A percentile compares a stretch with the other conserved stretches of the same genome.
phyloP scores from a whole-genome alignment of 2,113 vertebrate genomes.

The Thamnophis sirtalis region DNA sequence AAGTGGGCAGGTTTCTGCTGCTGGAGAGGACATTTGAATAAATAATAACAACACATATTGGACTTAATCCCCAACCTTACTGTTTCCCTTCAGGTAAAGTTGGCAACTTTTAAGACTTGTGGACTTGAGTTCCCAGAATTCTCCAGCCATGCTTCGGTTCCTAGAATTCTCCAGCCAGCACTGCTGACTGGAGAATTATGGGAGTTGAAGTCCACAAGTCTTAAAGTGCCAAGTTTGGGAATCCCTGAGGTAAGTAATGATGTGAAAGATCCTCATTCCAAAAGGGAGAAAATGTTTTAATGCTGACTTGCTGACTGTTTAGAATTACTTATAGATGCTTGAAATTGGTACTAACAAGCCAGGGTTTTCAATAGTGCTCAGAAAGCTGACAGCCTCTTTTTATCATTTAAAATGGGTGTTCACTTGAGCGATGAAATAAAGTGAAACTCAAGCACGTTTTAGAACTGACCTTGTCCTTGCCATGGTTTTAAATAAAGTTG shows the following conservation, averaged over 20 bases:
- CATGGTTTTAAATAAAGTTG: conserved; percentile 8
- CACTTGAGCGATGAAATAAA: not conserved
- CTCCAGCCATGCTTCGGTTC: too few species aligned
- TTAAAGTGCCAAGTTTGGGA: too few species aligned
- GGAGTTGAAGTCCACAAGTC: too few species aligned
- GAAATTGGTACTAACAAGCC: conserved; percentile 6
- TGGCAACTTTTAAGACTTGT: too few species aligned
- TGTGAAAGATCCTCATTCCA: not conserved
- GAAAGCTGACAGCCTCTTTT: not conserved
- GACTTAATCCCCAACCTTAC: not conserved
- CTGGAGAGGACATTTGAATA: not conserved
- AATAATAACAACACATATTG: not conserved
- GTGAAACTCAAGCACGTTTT: conserved; percentile 12
- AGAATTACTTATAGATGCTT: conserved; percentile 2
- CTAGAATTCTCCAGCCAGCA: too few species aligned
- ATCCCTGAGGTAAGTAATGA: not conserved
- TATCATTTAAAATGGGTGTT: conserved; percentile 6
- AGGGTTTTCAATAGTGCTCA: not conserved
- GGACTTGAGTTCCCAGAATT: too few species aligned
- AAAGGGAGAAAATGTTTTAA: not conserved
- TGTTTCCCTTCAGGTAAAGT: not conserved
- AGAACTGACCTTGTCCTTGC: conserved; percentile 1
- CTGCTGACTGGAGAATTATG: too few species aligned
- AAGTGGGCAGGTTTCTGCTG: not conserved
- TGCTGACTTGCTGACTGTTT: not conserved